Conservation (phyloP, 2,797 vertebrate genomes). For the Myoxocephalus aenaeus region DNA sequence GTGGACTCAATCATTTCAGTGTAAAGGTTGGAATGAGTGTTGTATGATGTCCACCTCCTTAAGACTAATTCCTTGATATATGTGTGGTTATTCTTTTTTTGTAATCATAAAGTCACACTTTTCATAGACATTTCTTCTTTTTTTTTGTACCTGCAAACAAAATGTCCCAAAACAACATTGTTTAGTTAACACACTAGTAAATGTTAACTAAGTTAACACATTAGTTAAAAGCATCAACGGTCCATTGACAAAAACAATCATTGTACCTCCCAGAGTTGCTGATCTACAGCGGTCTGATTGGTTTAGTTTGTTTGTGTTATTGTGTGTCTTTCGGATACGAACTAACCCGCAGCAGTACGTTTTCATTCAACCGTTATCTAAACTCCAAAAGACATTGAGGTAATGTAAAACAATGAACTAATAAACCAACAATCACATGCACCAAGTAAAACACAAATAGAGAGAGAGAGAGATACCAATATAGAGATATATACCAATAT, state of each 20-base stretch:
- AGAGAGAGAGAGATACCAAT: no score
- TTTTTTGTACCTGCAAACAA: not conserved
- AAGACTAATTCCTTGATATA: not conserved
- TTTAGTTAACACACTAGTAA: not conserved
- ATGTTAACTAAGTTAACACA: not conserved
- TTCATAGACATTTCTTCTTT: no score
- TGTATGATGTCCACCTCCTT: not conserved
- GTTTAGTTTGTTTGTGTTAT: not conserved
- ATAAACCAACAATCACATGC: no score
- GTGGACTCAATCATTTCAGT: not conserved
- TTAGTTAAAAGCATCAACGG: not conserved
- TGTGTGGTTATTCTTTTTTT: not conserved
- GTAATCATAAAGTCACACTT: not conserved
- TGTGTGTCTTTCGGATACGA: not conserved
- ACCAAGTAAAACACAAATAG: no score
- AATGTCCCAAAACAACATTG: not conserved
- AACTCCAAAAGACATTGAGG: no score
- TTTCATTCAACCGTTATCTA: no score
- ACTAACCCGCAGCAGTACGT: not conserved
- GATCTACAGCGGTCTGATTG: not conserved
- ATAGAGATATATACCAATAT: not conserved
- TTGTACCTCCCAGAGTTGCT: not conserved
- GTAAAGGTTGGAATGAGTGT: not conserved
- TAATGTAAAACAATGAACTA: no score
- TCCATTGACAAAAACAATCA: accelerated